Percentiles rank a stretch among this genome's conserved stretches.
phyloP scores from a whole-genome alignment of 35 echinoderm and acorn worm genomes.

The Lytechinus pictus region DNA sequence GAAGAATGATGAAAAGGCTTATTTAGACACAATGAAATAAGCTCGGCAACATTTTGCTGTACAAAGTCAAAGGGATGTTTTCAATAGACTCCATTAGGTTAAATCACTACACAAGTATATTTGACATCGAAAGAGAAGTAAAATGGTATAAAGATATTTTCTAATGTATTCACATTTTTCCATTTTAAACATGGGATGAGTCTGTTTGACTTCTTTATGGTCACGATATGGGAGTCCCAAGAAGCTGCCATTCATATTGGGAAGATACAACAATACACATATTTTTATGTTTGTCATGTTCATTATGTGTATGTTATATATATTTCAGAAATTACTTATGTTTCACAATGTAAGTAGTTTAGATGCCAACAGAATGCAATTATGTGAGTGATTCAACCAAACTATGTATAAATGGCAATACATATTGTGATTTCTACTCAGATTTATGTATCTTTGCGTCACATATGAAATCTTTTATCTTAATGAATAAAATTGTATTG shows the following conservation, averaged over 20 bases:
- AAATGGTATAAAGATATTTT: no score
- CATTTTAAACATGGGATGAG: background rate
- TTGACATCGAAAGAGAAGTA: no score
- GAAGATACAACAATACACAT: background rate
- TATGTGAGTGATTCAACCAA: background rate
- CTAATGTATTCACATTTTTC: background rate
- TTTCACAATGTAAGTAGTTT: background rate
- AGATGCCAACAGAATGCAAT: background rate
- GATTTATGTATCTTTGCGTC: background rate
- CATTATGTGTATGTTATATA: background rate
- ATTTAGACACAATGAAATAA: no score
- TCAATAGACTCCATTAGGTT: no score
- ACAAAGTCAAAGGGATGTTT: no score
- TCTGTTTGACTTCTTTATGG: background rate
- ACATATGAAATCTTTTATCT: background rate
- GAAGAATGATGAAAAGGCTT: no score
- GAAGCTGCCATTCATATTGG: background rate
- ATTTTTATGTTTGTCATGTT: background rate
- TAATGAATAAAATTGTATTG: background rate
- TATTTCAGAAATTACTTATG: background rate
- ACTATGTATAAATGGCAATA: background rate
- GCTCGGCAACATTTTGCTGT: no score
- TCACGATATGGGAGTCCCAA: background rate
- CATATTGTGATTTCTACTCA: slow-evolving; percentile 13
- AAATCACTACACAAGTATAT: no score